Conservation (phyloP, 2,113 vertebrate species). For the Acanthochromis polyacanthus region DNA sequence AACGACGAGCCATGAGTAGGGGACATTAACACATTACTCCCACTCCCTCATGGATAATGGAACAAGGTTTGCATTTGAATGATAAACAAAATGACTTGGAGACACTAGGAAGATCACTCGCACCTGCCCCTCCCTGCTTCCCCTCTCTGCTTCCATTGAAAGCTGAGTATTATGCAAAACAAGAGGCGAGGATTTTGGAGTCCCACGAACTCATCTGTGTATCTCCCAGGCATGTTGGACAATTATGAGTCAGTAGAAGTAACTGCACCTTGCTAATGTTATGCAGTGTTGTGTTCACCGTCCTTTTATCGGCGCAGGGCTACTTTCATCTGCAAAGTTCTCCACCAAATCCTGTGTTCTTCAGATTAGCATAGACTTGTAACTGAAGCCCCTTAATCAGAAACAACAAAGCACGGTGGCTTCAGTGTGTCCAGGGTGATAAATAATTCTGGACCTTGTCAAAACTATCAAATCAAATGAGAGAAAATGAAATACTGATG, state of each 20-base stretch:
- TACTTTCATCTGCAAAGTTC: slow-evolving; percentile 82
- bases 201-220: slow-evolving; percentile 73
- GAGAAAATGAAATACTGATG: slow-evolving; percentile 60
- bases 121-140: slow-evolving; percentile 51
- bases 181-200: slow-evolving; percentile 58
- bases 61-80: slow-evolving; percentile 86
- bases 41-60: slow-evolving; percentile 85
- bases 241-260: slow-evolving; percentile 79
- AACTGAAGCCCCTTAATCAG: slow-evolving; percentile 74
- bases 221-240: slow-evolving; percentile 85
- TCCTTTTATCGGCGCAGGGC: slow-evolving; percentile 64
- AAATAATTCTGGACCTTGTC: slow-evolving; percentile 79
- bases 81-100: slow-evolving; percentile 86
- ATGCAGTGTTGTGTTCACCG: slow-evolving; percentile 69
- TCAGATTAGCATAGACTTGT: slow-evolving; percentile 77
- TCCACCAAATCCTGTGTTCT: slow-evolving; percentile 53
- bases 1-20: slow-evolving; percentile 61
- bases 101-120: slow-evolving; percentile 79
- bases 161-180: slow-evolving; percentile 84
- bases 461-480: slow-evolving; percentile 66
- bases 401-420: slow-evolving; percentile 53
- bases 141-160: slow-evolving; percentile 44
- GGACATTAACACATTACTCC: slow-evolving; percentile 82
- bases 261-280: slow-evolving; percentile 74
- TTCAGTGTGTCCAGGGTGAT: slow-evolving; percentile 54